Evolutionary conservation across 2,888 invertebrate species (phyloP), one percentile per base, ranked within the genome.

Genomic region (Pristionchus arcanus): DNA sequence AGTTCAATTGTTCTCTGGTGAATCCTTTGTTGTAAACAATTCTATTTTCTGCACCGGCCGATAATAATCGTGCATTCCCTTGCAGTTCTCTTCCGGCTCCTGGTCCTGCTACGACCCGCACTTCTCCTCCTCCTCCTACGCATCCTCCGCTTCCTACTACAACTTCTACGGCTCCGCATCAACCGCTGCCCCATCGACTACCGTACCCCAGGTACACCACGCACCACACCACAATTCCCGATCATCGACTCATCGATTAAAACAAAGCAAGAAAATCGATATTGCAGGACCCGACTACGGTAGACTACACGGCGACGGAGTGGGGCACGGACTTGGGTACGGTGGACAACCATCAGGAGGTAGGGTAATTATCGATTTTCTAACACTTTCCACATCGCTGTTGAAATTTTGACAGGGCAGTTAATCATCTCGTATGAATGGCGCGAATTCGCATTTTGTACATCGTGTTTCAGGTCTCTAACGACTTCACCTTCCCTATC

Each of bases 141-240:
- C 42, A 9, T 19, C 42, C 77, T 81, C 42, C 81, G 4, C n/a
- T 1, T n/a, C 49, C 49, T n/a, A 49, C 81, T 81, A 49, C 81
- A 11, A 15, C 49, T 53, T 42, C 81, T 42, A 53, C 81, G 81
- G 11, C 3, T 11, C 81, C 19, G 1, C 42, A 15, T n/a, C 81
- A 13, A 25, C 81, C n/a, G 25, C 77, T 2, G 77, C 21, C 7
- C 25, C 81, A 53, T 81, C 81, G 49, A 49, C 25, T 81, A 81
- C 49, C 53, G 81, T 81, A 81, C 49, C 49, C 42, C 81, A 81
- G 81, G 81, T 81, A 81, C 49, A 53, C 81, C 16, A 28, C 28
- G 49, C 2, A 53, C 37, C n/a, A 49, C 81, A 53, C 81, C 49
- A 81, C 42, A 81, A 53, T 28, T 81, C 63, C 0, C 5, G 7